phyloP scores from a whole-genome alignment of 2,888 invertebrate species.

The Siphlonurus alternatus region DNA sequence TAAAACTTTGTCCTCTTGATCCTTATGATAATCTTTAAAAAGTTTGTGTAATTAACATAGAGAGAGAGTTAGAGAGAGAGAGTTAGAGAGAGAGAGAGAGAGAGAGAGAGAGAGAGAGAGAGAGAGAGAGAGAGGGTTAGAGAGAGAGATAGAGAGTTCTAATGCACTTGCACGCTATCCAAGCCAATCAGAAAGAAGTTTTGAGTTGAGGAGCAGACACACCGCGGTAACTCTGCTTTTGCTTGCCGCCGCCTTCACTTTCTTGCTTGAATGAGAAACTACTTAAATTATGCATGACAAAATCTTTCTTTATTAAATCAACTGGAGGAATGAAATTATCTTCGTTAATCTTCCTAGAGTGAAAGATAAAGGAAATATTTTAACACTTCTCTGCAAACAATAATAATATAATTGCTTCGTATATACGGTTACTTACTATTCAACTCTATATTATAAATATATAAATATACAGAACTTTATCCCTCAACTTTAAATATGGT shows the following conservation, averaged over 20 bases:
- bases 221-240: background rate
- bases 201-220: too few relatives aligned
- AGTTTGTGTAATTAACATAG: background rate
- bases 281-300: background rate
- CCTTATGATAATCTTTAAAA: too few relatives aligned
- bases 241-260: background rate
- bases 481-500: too few relatives aligned
- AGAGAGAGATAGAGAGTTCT: too few relatives aligned
- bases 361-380: background rate
- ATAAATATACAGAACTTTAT: too few relatives aligned
- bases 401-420: too few relatives aligned
- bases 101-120: background rate
- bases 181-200: too few relatives aligned
- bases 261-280: background rate
- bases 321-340: background rate
- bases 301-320: background rate
- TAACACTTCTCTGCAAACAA: background rate
- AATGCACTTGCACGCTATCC: too few relatives aligned
- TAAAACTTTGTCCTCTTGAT: too few relatives aligned
- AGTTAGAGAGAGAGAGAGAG: background rate
- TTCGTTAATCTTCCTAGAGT: background rate
- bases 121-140: too few relatives aligned
- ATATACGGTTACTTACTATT: too few relatives aligned
- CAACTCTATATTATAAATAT: too few relatives aligned
- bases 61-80: background rate